Percentiles rank a stretch among this genome's conserved stretches.
Evolutionary conservation across 2,888 invertebrate species (phyloP).

Genomic region (Blomia tropicalis): DNA sequence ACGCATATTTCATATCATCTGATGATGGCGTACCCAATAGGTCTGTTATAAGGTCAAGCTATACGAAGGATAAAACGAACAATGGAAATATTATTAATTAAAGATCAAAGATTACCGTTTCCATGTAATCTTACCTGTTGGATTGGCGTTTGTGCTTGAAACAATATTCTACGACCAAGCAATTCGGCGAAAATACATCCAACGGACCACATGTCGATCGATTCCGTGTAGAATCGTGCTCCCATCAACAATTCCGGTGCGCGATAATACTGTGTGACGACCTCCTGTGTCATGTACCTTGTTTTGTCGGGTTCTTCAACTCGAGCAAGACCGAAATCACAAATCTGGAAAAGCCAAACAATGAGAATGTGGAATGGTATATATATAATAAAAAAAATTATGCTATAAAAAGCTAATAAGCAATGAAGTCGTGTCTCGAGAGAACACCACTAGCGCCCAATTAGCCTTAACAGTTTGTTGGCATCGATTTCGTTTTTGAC

Average conservation of each 20-base stretch:
- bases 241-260: conserved; percentile 99
- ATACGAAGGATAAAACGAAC: conserved; percentile 32
- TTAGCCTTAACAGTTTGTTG: too few relatives aligned
- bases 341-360: conserved; percentile 52
- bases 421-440: too few relatives aligned
- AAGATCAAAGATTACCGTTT: neutral
- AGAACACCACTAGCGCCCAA: too few relatives aligned
- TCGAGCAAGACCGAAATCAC: conserved; percentile 95
- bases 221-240: conserved; percentile 84
- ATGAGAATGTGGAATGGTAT: neutral
- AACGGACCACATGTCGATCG: conserved; percentile 97
- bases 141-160: conserved; percentile 94
- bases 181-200: conserved; percentile 98
- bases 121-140: conserved; percentile 60
- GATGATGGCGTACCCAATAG: conserved; percentile 83
- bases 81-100: neutral
- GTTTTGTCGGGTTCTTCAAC: conserved; percentile 86
- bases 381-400: neutral
- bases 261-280: conserved; percentile 97
- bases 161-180: conserved; percentile 80
- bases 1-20: conserved; percentile 92
- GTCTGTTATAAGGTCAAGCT: conserved; percentile 93
- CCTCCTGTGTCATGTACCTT: conserved; percentile 97
- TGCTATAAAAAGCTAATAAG: neutral
- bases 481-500: neutral